phyloP scores from a whole-genome alignment of 2,113 vertebrate genomes.

The Siniperca knerii region DNA sequence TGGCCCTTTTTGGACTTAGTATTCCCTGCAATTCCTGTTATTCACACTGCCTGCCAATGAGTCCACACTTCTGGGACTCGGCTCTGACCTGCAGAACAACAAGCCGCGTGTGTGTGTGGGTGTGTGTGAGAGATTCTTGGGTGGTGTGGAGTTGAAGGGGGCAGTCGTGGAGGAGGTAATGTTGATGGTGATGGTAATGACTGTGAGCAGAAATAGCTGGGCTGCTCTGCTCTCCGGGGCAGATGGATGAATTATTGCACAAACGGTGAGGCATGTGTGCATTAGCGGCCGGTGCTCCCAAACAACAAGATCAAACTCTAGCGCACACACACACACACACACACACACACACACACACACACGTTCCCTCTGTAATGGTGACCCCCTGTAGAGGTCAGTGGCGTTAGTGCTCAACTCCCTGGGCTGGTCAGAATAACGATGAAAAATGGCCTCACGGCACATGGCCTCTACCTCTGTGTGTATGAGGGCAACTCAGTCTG shows the following conservation, averaged over 20 bases:
- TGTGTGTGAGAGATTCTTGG: slow-evolving; percentile 32
- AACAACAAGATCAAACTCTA: slow-evolving; percentile 30
- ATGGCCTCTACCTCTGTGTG: slow-evolving; percentile 22
- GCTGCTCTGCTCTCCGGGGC: slow-evolving; percentile 13
- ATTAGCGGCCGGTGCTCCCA: not conserved
- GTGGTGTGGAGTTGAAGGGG: slow-evolving; percentile 20
- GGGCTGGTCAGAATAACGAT: slow-evolving; percentile 54
- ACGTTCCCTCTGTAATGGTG: slow-evolving; percentile 30
- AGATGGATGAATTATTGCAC: slow-evolving; percentile 49
- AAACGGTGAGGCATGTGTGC: slow-evolving; percentile 14
- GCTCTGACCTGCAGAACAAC: slow-evolving; percentile 53
- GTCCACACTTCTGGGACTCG: slow-evolving; percentile 32
- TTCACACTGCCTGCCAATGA: slow-evolving; percentile 59
- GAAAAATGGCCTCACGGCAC: slow-evolving; percentile 57
- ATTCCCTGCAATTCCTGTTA: slow-evolving; percentile 61
- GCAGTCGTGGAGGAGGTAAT: slow-evolving; percentile 36
- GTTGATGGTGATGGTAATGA: slow-evolving; percentile 56
- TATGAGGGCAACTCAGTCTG: not conserved
- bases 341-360: not conserved
- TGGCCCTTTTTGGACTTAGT: slow-evolving; percentile 44
- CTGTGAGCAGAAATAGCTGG: slow-evolving; percentile 51
- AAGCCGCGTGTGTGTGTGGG: slow-evolving; percentile 8
- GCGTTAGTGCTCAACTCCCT: slow-evolving; percentile 35
- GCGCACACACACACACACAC: not conserved
- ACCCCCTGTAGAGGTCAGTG: slow-evolving; percentile 60